These are phyloP conservation scores for Scaptomyza flava DNA, from an alignment of 2,888 invertebrate genomes.

Conservation along the genomic window DNA sequence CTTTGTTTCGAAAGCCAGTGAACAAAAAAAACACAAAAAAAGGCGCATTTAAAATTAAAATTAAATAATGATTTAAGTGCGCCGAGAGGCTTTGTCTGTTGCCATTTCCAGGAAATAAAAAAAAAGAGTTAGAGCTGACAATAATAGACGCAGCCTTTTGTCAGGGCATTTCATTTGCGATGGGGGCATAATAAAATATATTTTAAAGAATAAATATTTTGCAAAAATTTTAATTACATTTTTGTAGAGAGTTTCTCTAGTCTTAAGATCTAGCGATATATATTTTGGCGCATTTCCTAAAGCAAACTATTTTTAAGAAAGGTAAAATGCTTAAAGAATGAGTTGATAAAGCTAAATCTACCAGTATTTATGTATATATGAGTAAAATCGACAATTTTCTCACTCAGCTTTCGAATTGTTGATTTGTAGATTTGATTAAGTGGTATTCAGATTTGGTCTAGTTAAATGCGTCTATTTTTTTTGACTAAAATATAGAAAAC, in stretches of 20 bases:
- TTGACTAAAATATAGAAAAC: slow-evolving; percentile 22
- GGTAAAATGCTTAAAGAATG: too few relatives aligned
- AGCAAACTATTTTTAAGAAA: too few relatives aligned
- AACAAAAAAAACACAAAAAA: slow-evolving; percentile 32
- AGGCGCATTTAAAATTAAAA: slow-evolving; percentile 74
- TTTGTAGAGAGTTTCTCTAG: too few relatives aligned
- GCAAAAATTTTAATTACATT: background rate
- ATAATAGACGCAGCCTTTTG: slow-evolving; percentile 19
- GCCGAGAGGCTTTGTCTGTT: slow-evolving; percentile 64
- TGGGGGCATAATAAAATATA: background rate
- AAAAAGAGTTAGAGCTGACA: slow-evolving; percentile 27
- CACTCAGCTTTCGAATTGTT: slow-evolving; percentile 3
- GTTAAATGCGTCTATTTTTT: slow-evolving; percentile 2
- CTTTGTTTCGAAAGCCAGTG: slow-evolving; percentile 46
- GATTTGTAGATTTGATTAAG: slow-evolving; percentile 27
- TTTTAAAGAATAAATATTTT: background rate
- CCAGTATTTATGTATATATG: background rate
- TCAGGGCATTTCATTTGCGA: slow-evolving; percentile 1
- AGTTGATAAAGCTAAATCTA: too few relatives aligned
- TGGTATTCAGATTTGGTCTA: slow-evolving; percentile 11
- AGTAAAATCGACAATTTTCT: background rate
- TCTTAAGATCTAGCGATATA: too few relatives aligned
- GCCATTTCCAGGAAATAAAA: slow-evolving; percentile 22
- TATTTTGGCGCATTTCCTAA: too few relatives aligned
- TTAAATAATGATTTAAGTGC: slow-evolving; percentile 78